Conservation (phyloP, 2,888 invertebrate species). For the Mechanitis messenoides region DNA sequence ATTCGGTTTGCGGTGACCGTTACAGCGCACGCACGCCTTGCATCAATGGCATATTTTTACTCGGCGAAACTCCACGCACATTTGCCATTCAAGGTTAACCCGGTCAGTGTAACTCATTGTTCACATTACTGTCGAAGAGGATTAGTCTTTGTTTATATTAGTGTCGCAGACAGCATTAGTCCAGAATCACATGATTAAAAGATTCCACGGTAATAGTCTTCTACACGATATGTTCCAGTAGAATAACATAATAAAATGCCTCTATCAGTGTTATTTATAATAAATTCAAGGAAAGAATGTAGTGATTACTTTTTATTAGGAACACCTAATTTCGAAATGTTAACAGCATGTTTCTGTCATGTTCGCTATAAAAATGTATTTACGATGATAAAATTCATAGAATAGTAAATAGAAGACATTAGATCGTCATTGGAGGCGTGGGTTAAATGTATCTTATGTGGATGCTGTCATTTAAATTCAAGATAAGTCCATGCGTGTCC, state of each 20-base stretch:
- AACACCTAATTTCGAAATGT: slow-evolving; percentile 11
- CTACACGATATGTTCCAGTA: no score
- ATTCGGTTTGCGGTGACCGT: slow-evolving; percentile 72
- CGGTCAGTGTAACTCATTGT: slow-evolving; percentile 71
- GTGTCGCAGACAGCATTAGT: slow-evolving; percentile 20
- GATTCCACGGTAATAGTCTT: neutral
- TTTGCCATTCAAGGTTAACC: slow-evolving; percentile 75
- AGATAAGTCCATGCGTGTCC: slow-evolving; percentile 54
- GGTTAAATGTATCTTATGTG: slow-evolving; percentile 41
- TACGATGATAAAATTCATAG: slow-evolving; percentile 35
- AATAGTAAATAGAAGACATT: slow-evolving; percentile 25
- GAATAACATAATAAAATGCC: no score
- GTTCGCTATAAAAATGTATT: slow-evolving; percentile 24
- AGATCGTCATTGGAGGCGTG: slow-evolving; percentile 40
- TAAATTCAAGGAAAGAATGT: neutral
- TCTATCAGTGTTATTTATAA: no score
- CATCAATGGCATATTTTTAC: slow-evolving; percentile 75
- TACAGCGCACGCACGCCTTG: slow-evolving; percentile 71
- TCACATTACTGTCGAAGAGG: slow-evolving; percentile 51
- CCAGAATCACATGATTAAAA: slow-evolving; percentile 15
- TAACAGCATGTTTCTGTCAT: slow-evolving; percentile 11
- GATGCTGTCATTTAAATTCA: slow-evolving; percentile 41
- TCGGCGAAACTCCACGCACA: slow-evolving; percentile 68
- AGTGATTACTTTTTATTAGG: slow-evolving; percentile 3
- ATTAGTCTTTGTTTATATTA: slow-evolving; percentile 11